Evolutionary conservation across 2,888 invertebrate species (phyloP).

Genomic region (Monopis laevigella): DNA sequence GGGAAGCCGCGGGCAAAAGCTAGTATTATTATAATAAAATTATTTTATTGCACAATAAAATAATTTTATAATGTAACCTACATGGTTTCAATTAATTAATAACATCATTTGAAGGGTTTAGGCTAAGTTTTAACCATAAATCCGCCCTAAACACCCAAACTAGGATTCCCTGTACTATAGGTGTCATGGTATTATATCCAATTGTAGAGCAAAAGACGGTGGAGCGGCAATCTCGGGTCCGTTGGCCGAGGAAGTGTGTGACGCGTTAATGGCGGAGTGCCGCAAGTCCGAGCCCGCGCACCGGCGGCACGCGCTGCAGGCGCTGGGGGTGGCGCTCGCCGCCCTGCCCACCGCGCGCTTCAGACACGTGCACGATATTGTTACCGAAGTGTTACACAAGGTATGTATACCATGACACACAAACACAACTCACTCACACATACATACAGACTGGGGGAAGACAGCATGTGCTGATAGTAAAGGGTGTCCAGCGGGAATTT

Average conservation of each 20-base stretch:
- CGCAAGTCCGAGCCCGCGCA: conserved; percentile 82
- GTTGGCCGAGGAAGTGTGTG: conserved; percentile 61
- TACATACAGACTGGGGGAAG: no score
- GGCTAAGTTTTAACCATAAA: not conserved
- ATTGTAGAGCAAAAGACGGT: conserved; percentile 41
- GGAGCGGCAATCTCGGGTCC: conserved; percentile 36
- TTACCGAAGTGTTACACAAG: conserved; percentile 74
- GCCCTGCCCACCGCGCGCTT: conserved; percentile 79
- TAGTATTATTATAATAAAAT: no score
- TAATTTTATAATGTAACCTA: no score
- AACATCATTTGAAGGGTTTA: not conserved
- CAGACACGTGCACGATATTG: conserved; percentile 81
- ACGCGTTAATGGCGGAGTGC: conserved; percentile 79
- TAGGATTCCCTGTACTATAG: not conserved
- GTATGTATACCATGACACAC: no score
- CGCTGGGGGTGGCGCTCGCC: conserved; percentile 78
- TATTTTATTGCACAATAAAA: no score
- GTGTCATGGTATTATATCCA: not conserved
- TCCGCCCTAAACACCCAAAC: not conserved
- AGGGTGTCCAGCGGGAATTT: no score
- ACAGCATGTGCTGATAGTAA: no score
- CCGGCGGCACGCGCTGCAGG: conserved; percentile 76
- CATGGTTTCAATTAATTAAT: not conserved
- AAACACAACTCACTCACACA: no score
- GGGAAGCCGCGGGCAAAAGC: no score